phyloP scores from a whole-genome alignment of 1,140 invertebrate genomes.

The Vollenhovia emeryi region DNA sequence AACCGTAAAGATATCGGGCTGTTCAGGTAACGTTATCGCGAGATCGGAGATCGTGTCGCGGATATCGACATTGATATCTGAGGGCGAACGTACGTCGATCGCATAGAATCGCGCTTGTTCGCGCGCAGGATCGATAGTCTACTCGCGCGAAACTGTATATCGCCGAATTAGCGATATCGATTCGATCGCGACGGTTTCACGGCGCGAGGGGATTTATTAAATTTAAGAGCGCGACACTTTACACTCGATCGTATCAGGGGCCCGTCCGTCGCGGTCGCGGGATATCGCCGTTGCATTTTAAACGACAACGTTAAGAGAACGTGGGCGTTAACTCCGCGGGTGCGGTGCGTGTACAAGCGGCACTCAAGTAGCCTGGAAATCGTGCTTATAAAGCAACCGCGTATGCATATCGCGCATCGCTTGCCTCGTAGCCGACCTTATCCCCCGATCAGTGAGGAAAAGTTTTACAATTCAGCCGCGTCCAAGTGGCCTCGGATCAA shows the following conservation, averaged over 20 bases:
- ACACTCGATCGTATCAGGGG: slow-evolving; percentile 1
- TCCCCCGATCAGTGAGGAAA: not conserved
- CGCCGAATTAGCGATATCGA: slow-evolving; percentile 9
- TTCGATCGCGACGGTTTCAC: not conserved
- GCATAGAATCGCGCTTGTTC: not conserved
- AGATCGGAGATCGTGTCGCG: slow-evolving; percentile 3
- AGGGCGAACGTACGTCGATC: slow-evolving; percentile 11
- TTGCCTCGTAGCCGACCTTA: slow-evolving; percentile 21
- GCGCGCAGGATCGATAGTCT: not conserved
- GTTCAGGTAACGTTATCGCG: not conserved
- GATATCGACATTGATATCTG: not conserved
- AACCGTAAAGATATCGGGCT: slow-evolving; percentile 36
- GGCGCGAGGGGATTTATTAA: not conserved
- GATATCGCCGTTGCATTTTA: slow-evolving; percentile 24
- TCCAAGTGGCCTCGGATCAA: not conserved
- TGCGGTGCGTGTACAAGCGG: slow-evolving; percentile 36
- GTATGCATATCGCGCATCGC: slow-evolving; percentile 51
- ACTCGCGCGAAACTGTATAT: too few relatives aligned
- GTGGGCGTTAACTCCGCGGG: not conserved
- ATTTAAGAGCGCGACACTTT: not conserved
- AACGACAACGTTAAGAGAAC: slow-evolving; percentile 14
- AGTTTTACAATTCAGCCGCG: slow-evolving; percentile 17
- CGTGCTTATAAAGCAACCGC: slow-evolving; percentile 4
- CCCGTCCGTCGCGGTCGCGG: slow-evolving; percentile 1
- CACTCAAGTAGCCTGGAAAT: slow-evolving; percentile 33